phyloP scores from a whole-genome alignment of 2,797 vertebrate species.

The Peromyscus melanophrys region DNA sequence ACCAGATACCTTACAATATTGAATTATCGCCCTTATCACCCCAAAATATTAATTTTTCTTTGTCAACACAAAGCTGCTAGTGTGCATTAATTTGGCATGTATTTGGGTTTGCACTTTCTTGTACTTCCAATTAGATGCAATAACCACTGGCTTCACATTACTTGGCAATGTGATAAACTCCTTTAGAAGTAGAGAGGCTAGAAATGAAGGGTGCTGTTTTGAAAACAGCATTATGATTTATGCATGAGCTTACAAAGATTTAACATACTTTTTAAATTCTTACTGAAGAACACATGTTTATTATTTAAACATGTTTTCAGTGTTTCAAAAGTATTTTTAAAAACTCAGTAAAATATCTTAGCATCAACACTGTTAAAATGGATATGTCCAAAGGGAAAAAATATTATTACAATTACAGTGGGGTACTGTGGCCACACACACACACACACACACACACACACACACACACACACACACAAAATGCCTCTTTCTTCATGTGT shows the following conservation, averaged over 20 bases:
- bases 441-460: background rate
- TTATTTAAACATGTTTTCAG: background rate
- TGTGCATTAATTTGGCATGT: background rate
- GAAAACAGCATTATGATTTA: constrained; percentile 26
- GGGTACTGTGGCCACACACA: background rate
- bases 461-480: background rate
- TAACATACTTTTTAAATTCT: background rate
- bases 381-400: background rate
- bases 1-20: background rate
- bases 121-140: background rate
- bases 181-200: background rate
- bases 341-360: background rate
- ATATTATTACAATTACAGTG: background rate
- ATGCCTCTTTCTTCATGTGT: background rate
- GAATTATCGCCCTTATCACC: background rate
- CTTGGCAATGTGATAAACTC: background rate
- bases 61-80: background rate
- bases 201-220: background rate
- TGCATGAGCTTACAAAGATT: background rate
- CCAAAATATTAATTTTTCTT: background rate
- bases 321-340: background rate
- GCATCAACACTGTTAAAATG: background rate
- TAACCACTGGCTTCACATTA: background rate
- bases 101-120: background rate
- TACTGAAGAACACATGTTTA: background rate